A percentile compares a stretch with the other conserved stretches of the same genome.
phyloP scores from a whole-genome alignment of 2,113 vertebrate genomes.

The Macheiramphus alcinus region DNA sequence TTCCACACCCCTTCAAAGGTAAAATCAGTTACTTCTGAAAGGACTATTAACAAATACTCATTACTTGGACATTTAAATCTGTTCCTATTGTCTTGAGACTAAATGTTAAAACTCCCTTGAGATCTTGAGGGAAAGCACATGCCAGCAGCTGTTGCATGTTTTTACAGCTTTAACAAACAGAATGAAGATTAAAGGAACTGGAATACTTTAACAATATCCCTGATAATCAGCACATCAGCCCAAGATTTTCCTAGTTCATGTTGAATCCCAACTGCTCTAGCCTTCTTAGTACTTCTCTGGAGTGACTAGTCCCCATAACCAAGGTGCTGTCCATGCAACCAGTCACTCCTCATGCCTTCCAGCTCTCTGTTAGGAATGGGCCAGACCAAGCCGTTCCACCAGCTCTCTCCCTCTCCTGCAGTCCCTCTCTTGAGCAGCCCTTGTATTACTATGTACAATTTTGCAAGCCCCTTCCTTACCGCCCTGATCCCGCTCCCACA shows the following conservation, averaged over 20 bases:
- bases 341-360: neutral
- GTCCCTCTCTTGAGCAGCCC: neutral
- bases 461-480: neutral
- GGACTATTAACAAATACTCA: neutral
- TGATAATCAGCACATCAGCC: neutral
- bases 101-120: neutral
- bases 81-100: neutral
- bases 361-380: fast-evolving
- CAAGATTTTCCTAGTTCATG: neutral
- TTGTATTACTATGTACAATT: neutral
- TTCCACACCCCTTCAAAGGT: neutral
- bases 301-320: neutral
- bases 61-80: neutral
- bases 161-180: neutral
- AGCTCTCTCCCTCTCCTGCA: neutral
- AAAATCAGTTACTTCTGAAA: neutral
- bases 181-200: neutral
- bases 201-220: neutral
- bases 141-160: neutral
- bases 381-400: neutral
- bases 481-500: neutral
- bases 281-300: neutral
- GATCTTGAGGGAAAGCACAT: neutral
- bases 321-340: neutral
- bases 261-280: neutral